phyloP scores from a whole-genome alignment of 2,797 vertebrate species.

The Gymnoscopelus microlampas region DNA sequence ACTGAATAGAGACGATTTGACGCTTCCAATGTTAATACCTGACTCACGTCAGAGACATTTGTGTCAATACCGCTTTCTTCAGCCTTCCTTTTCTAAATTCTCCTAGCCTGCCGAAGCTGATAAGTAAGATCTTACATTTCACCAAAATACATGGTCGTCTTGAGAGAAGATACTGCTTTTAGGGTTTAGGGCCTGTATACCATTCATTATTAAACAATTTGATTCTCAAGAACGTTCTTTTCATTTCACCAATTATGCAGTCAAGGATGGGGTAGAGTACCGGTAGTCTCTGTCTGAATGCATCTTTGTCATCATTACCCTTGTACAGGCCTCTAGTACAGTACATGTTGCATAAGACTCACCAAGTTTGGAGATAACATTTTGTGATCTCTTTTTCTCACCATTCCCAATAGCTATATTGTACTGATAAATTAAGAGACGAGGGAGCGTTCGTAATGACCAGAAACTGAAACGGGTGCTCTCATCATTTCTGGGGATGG shows the following conservation, averaged over 20 bases:
- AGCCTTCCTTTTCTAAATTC: slow-evolving; percentile 14
- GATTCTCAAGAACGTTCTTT: slow-evolving; percentile 5
- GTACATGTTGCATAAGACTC: not conserved
- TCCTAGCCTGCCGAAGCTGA: slow-evolving; percentile 17
- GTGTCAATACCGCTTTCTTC: no score
- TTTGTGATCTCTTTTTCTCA: not conserved
- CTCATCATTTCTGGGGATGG: not conserved
- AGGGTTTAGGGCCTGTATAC: slow-evolving; percentile 8
- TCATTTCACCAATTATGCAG: slow-evolving; percentile 7
- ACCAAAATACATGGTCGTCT: not conserved
- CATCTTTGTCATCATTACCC: slow-evolving; percentile 11
- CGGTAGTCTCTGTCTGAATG: not conserved
- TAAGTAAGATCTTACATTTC: slow-evolving; percentile 6
- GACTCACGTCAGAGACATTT: no score
- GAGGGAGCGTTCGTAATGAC: not conserved
- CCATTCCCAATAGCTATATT: not conserved
- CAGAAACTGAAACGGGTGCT: not conserved
- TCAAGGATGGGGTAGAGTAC: slow-evolving; percentile 20
- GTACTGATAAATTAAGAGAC: not conserved
- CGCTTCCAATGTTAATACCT: no score
- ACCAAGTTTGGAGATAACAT: not conserved
- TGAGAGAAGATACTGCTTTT: slow-evolving; percentile 14
- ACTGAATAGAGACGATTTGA: no score
- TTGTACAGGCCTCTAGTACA: slow-evolving; percentile 7
- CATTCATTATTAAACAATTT: slow-evolving; percentile 22